phyloP scores from a whole-genome alignment of 1,140 invertebrate genomes.

The Argopecten irradians region DNA sequence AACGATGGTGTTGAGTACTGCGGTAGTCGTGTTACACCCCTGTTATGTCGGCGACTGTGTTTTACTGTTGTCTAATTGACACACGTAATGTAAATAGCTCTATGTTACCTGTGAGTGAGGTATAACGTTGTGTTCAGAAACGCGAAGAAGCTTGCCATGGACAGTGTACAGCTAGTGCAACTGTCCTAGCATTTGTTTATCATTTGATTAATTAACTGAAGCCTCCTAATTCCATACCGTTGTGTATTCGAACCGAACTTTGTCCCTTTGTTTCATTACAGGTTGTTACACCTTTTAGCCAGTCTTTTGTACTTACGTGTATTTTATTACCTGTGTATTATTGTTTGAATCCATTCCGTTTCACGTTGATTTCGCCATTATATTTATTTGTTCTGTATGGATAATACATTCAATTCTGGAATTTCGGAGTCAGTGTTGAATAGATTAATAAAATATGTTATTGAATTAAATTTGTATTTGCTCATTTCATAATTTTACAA shows the following conservation, averaged over 20 bases:
- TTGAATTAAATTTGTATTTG: background rate
- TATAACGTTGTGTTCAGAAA: background rate
- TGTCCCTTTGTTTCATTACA: background rate
- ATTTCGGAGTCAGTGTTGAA: background rate
- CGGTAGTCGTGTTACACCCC: too few species aligned
- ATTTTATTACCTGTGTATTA: background rate
- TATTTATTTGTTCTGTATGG: constrained; percentile 21
- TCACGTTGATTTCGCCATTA: background rate
- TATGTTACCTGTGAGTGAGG: background rate
- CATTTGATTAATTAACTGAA: background rate
- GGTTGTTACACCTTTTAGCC: background rate
- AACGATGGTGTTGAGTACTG: background rate
- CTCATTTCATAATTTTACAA: too few species aligned
- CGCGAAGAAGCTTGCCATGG: background rate
- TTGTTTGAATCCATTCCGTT: background rate
- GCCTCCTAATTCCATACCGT: background rate
- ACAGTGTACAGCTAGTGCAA: background rate
- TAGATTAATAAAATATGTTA: background rate
- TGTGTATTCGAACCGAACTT: background rate
- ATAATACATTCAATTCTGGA: background rate
- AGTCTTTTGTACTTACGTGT: background rate
- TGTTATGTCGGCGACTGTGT: background rate
- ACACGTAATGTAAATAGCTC: background rate
- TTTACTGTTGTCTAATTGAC: background rate
- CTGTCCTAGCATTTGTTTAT: background rate